phyloP scores from a whole-genome alignment of 2,888 invertebrate species.

The Nephrotoma appendiculata region DNA sequence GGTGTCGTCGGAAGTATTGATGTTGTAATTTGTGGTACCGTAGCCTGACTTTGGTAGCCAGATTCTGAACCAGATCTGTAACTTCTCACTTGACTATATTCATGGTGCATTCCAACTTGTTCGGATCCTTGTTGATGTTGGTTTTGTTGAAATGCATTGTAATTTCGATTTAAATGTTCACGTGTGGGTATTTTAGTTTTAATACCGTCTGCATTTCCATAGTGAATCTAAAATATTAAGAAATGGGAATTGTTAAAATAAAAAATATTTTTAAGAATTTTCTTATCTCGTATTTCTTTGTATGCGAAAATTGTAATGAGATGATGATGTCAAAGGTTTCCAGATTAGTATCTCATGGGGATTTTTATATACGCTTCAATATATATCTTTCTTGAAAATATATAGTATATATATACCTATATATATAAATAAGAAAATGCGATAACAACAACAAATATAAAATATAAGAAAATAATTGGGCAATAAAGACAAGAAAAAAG shows the following conservation, averaged over 20 bases:
- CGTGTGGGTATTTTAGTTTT: constrained; percentile 13
- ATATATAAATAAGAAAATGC: not conserved
- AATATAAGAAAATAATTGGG: not conserved
- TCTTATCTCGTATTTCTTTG: not conserved
- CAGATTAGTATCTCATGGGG: not conserved
- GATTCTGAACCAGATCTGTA: not conserved
- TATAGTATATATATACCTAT: not conserved
- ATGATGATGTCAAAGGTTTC: not conserved
- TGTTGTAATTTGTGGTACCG: not conserved
- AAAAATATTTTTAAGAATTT: not conserved
- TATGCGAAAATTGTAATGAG: not conserved
- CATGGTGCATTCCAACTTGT: not conserved
- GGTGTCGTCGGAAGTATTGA: not conserved
- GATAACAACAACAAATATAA: not conserved
- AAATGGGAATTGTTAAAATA: not conserved
- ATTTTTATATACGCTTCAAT: not conserved
- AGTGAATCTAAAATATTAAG: constrained; percentile 19
- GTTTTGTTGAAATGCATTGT: not conserved
- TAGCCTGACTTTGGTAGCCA: not conserved
- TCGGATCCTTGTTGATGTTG: not conserved
- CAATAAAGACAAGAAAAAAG: not conserved
- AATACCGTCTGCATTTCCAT: constrained; percentile 15
- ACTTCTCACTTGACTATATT: constrained; percentile 3
- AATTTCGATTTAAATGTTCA: constrained; percentile 2
- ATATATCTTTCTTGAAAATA: not conserved